These are phyloP conservation scores for Lagopus muta DNA, from an alignment of 2,113 vertebrate species.

Conservation along the genomic window DNA sequence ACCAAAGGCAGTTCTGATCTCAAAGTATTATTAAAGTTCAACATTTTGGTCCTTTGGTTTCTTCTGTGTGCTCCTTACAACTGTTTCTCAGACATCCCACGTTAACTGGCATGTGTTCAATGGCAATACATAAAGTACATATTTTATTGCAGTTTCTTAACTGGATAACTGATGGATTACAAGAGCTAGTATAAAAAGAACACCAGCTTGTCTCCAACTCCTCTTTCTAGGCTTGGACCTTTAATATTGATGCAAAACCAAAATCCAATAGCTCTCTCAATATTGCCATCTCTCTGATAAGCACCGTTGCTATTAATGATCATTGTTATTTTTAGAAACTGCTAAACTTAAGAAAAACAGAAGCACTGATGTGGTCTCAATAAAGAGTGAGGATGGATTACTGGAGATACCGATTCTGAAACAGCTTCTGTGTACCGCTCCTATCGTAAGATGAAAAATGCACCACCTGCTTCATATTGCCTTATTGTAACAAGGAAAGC, in stretches of 20 bases:
- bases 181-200: neutral
- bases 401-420: neutral
- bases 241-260: neutral
- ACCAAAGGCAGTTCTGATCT: conserved; percentile 16
- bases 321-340: neutral
- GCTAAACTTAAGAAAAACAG: neutral
- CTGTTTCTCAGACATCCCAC: conserved; percentile 20
- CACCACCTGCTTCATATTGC: neutral
- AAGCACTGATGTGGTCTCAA: neutral
- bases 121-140: conserved; percentile 30
- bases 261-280: neutral
- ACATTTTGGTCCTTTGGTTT: neutral
- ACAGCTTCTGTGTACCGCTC: neutral
- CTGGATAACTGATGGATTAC: conserved; percentile 26
- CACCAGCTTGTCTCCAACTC: neutral
- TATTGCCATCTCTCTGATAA: neutral
- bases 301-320: neutral
- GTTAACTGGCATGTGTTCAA: conserved; percentile 33
- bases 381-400: neutral
- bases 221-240: neutral
- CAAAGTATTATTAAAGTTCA: conserved; percentile 37
- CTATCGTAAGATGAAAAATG: neutral
- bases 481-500: neutral
- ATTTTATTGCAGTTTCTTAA: conserved; percentile 39
- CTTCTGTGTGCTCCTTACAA: conserved; percentile 18